These are phyloP conservation scores for Bufo gargarizans DNA, from an alignment of 2,113 vertebrate species.

Conservation along the genomic window DNA sequence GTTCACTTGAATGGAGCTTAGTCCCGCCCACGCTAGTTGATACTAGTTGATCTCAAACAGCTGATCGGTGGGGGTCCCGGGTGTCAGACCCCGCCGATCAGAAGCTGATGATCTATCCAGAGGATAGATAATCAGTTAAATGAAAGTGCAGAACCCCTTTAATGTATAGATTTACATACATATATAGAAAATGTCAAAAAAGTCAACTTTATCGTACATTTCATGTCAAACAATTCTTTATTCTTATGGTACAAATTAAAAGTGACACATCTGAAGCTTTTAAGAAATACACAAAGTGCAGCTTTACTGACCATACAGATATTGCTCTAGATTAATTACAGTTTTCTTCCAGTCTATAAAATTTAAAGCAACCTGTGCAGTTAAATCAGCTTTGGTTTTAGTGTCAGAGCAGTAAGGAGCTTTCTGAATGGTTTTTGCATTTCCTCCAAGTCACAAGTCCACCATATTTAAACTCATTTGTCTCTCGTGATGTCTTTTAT, in stretches of 20 bases:
- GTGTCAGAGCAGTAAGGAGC: conserved; percentile 86
- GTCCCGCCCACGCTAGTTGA: no score
- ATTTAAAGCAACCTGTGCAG: conserved; percentile 92
- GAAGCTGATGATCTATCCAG: no score
- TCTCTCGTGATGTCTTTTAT: conserved; percentile 47
- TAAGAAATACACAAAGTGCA: conserved; percentile 99
- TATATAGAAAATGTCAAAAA: background rate
- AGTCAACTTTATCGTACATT: conserved; percentile 65
- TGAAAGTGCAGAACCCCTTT: no score
- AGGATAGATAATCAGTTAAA: no score
- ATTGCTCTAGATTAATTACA: conserved; percentile 99
- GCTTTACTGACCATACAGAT: conserved; percentile 98
- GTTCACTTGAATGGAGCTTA: no score
- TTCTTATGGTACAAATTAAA: conserved; percentile 99
- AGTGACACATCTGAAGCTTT: conserved; percentile 97
- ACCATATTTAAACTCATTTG: conserved; percentile 65
- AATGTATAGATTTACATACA: background rate
- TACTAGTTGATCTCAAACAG: no score
- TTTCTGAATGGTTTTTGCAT: conserved; percentile 74
- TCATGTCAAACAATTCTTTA: conserved; percentile 99
- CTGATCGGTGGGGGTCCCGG: no score
- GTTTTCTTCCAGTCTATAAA: conserved; percentile 81
- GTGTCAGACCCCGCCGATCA: no score
- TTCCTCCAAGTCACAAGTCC: conserved; percentile 75
- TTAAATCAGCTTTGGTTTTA: conserved; percentile 98